A percentile compares a stretch with the other conserved stretches of the same genome.
These are phyloP conservation scores for Hipposideros armiger DNA, from an alignment of 2,113 vertebrate genomes.

Conservation along the genomic window DNA sequence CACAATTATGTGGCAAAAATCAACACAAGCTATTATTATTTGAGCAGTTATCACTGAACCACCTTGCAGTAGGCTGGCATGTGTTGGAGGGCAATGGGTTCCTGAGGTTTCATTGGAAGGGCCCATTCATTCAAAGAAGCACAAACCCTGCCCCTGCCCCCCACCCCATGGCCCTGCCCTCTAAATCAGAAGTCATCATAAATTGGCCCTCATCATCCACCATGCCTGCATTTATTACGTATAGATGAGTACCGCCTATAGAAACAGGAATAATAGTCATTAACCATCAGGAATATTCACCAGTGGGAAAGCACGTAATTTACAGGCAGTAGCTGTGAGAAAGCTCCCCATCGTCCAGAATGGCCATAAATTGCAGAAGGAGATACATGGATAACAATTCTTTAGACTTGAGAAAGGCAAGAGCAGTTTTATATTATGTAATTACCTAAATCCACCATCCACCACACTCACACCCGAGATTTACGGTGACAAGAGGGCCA, in stretches of 20 bases:
- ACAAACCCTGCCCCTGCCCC: background rate
- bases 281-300: conserved; percentile 58
- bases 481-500: background rate
- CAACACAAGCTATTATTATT: background rate
- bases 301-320: conserved; percentile 64
- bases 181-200: background rate
- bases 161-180: background rate
- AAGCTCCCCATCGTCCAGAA: background rate
- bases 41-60: background rate
- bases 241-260: conserved; percentile 2
- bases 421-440: conserved; percentile 72
- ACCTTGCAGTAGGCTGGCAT: background rate
- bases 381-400: conserved; percentile 73
- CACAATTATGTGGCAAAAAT: background rate
- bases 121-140: background rate
- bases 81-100: background rate
- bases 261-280: conserved; percentile 64
- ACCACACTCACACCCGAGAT: conserved; percentile 1
- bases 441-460: conserved; percentile 73
- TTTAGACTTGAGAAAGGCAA: conserved; percentile 66
- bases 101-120: background rate
- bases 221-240: background rate
- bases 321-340: conserved; percentile 43
- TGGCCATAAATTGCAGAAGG: conserved; percentile 68
- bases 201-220: background rate